Evolutionary conservation across 2,888 invertebrate species (phyloP), one percentile per base, ranked within the genome.

Genomic region (Xestoiulus laeticollis): DNA sequence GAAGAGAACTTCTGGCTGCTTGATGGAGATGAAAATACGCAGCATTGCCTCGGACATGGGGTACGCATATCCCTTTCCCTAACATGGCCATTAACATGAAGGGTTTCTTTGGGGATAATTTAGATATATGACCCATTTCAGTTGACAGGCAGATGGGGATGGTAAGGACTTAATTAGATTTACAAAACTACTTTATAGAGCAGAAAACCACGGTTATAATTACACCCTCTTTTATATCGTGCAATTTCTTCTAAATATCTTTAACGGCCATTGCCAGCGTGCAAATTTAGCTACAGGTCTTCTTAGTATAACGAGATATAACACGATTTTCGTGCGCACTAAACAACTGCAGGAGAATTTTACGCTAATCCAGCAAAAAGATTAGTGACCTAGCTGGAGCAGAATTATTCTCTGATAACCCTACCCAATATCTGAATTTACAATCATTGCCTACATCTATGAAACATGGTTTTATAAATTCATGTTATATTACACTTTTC

Each of bases 161-260:
- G 78, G 78, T 78, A 78, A 78, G 78, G 78, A 78, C 78, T 78
- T 78, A 78, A 78, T 78, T 78, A 78, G 78, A 78, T 78, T 78
- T 78, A 22, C 78, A 78, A 78, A 78, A 78, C 78, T 78, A 78
- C 78, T 78, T 78, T 30, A 78, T 78, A 30, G 78, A 78, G 78
- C 78, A 78, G 78, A 78, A 78, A 78, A 78, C 78, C 78, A 78
- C 78, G 6, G 30, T 78, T 78, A 78, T 78, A 78, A 78, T 78
- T 78, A 78, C 78, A 10, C 78, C 30, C 78, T 22, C 30, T 78
- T 30, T 78, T 78, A 78, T 78, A 78, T 78, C 22, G 22, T 26
- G 78, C 30, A 78, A 19, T 78, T 78, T 78, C 26, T 78, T 3
- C 22, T 0, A 68, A 22, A 68, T 22, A 22, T 68, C 26, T n/a